Evolutionary conservation across 2,888 invertebrate genomes (phyloP).

Genomic region (Congeria kusceri): DNA sequence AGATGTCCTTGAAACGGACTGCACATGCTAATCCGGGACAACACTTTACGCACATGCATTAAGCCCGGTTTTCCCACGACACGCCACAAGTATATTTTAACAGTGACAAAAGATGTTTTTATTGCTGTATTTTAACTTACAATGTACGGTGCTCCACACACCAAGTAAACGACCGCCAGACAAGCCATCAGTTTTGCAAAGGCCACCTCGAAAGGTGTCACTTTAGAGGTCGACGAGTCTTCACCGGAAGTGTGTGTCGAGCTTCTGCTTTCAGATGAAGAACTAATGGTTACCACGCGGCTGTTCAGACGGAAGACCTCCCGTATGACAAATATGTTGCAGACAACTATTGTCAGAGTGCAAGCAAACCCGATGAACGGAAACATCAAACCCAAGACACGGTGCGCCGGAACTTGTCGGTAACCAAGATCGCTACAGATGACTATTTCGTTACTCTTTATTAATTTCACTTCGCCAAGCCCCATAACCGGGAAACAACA

Average conservation of each 20-base stretch:
- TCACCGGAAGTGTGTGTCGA: conserved; percentile 2
- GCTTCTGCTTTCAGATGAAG: neutral
- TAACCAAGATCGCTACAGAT: conserved; percentile 40
- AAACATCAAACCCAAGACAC: conserved; percentile 41
- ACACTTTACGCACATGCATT: too few relatives aligned
- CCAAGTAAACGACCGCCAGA: conserved; percentile 44
- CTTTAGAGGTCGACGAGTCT: neutral
- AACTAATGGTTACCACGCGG: conserved; percentile 18
- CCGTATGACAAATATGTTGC: conserved; percentile 43
- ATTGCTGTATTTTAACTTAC: too few relatives aligned
- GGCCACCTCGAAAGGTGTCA: conserved; percentile 55
- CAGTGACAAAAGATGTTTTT: too few relatives aligned
- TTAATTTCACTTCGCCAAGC: conserved; percentile 38
- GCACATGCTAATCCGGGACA: too few relatives aligned
- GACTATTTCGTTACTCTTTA: neutral
- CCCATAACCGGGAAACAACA: conserved; percentile 47
- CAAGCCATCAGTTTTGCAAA: conserved; percentile 61
- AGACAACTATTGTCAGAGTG: conserved; percentile 27
- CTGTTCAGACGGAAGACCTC: conserved; percentile 42
- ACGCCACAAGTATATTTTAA: too few relatives aligned
- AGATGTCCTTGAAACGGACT: too few relatives aligned
- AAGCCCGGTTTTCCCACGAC: too few relatives aligned
- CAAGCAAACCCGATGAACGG: conserved; percentile 37
- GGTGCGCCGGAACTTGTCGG: conserved; percentile 8
- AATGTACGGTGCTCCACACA: conserved; percentile 48